Evolutionary conservation across 2,797 vertebrate species (phyloP).

Genomic region (Malurus leucopterus): DNA sequence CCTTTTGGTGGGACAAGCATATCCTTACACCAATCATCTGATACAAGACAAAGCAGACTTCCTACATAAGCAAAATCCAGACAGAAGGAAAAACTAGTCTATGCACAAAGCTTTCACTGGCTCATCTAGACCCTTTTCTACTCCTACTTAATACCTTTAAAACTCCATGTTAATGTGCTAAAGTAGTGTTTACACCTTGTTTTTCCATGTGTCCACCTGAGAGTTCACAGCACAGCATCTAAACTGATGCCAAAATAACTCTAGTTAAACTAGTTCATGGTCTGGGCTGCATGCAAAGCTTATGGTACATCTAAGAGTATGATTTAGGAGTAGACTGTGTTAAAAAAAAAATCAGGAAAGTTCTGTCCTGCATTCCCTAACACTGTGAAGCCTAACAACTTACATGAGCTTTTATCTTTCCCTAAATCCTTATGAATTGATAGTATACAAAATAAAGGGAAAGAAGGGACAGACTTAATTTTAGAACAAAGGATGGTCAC

Average conservation of each 20-base stretch:
- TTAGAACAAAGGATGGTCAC: neutral
- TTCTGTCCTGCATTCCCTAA: neutral
- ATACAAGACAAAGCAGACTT: neutral
- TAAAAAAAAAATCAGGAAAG: neutral
- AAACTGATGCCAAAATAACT: conserved; percentile 1
- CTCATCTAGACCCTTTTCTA: neutral
- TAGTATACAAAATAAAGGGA: neutral
- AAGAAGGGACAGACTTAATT: neutral
- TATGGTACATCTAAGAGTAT: neutral
- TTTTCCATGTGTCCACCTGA: neutral
- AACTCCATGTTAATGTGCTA: neutral
- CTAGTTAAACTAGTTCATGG: neutral
- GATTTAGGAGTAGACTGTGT: neutral
- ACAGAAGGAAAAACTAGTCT: neutral
- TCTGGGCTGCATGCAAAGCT: conserved; percentile 35
- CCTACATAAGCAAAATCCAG: neutral
- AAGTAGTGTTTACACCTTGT: neutral
- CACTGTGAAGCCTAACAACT: neutral
- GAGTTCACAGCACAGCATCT: neutral
- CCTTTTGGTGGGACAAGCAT: neutral
- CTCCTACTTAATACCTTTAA: neutral
- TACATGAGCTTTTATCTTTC: neutral
- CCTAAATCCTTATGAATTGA: neutral
- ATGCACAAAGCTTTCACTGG: neutral
- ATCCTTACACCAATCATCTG: neutral